Conservation (phyloP, 1,140 invertebrate genomes). For the Lasioglossum albipes region DNA sequence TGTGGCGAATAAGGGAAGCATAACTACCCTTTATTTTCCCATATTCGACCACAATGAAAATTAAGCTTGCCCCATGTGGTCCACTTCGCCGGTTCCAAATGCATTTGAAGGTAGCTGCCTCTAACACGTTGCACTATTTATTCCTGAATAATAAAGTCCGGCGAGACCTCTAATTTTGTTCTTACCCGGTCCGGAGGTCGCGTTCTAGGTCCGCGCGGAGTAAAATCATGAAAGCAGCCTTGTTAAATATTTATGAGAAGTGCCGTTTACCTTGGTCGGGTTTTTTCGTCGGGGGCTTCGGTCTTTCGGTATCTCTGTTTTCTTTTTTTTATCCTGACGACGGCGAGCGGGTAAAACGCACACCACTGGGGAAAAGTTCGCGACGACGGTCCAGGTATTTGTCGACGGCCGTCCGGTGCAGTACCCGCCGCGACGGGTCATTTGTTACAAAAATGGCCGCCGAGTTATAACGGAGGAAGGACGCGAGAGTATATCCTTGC, state of each 20-base stretch:
- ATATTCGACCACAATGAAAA: too few species aligned
- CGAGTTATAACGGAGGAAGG: constrained; percentile 52
- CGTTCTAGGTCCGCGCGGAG: background rate
- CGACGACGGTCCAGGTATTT: constrained; percentile 51
- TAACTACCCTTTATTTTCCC: too few species aligned
- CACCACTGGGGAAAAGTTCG: constrained; percentile 40
- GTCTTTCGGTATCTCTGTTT: background rate
- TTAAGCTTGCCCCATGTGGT: too few species aligned
- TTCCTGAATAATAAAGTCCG: background rate
- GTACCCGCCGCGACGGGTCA: constrained; percentile 57
- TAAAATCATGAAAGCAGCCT: constrained; percentile 16
- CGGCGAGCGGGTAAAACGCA: too few species aligned
- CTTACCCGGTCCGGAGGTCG: background rate
- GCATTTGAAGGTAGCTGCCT: too few species aligned
- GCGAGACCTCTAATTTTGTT: background rate
- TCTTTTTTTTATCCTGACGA: background rate
- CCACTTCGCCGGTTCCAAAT: too few species aligned
- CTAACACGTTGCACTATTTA: background rate
- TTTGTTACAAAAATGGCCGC: constrained; percentile 62
- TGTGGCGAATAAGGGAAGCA: too few species aligned
- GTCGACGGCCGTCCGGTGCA: constrained; percentile 58
- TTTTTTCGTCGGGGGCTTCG: background rate
- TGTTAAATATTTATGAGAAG: constrained; percentile 41
- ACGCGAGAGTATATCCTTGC: constrained; percentile 47
- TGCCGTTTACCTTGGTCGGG: constrained; percentile 2